Evolutionary conservation across 2,888 invertebrate species (phyloP).

Genomic region (Acrobasis repandana): DNA sequence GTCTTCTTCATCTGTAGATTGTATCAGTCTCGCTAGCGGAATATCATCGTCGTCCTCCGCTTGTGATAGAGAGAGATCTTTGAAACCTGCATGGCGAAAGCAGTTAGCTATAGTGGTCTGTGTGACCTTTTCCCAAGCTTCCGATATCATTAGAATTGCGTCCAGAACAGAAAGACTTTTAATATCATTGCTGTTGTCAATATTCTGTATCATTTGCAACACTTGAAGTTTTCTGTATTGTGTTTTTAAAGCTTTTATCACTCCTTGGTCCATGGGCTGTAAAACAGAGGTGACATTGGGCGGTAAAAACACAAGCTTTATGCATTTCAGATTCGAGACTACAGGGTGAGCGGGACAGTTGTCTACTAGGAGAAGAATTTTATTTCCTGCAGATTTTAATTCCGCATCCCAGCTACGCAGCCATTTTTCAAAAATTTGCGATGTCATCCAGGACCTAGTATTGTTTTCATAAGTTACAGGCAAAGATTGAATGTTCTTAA

Average conservation of each 20-base stretch:
- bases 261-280: conserved; percentile 32
- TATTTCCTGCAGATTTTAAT: conserved; percentile 32
- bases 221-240: conserved; percentile 19
- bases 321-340: conserved; percentile 33
- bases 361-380: conserved; percentile 43
- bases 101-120: conserved; percentile 37
- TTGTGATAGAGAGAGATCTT: conserved; percentile 34
- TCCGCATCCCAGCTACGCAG: conserved; percentile 33
- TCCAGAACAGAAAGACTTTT: too few relatives aligned
- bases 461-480: conserved; percentile 33
- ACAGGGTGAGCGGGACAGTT: conserved; percentile 41
- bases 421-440: conserved; percentile 25
- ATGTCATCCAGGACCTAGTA: conserved; percentile 49
- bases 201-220: conserved; percentile 16
- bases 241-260: conserved; percentile 28
- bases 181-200: too few relatives aligned
- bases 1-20: conserved; percentile 35
- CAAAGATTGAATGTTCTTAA: conserved; percentile 26
- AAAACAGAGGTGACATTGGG: conserved; percentile 28
- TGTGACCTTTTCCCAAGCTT: conserved; percentile 2
- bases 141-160: too few relatives aligned
- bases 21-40: conserved; percentile 34
- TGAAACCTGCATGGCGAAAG: conserved; percentile 42
- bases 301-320: conserved; percentile 38
- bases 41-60: conserved; percentile 35